phyloP scores from a whole-genome alignment of 2,888 invertebrate genomes.

The Calameuta idolon region DNA sequence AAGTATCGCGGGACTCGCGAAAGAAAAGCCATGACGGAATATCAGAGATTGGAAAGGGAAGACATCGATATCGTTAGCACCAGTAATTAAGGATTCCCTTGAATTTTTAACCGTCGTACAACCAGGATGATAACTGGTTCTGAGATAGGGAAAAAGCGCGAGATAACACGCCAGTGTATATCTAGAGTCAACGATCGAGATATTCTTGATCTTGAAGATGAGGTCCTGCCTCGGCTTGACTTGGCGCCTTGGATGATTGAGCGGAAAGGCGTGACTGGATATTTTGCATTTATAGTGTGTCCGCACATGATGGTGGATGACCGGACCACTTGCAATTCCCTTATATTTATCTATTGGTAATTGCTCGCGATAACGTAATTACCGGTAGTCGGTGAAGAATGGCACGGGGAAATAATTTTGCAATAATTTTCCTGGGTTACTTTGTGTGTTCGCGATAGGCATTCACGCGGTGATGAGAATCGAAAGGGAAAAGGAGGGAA shows the following conservation, averaged over 20 bases:
- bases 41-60: too few relatives aligned
- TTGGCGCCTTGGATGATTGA: conserved; percentile 17
- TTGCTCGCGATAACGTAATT: conserved; percentile 24
- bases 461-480: background rate
- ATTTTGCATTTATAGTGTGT: conserved; percentile 24
- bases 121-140: conserved; percentile 3
- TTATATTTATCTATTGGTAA: conserved; percentile 2
- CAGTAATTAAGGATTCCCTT: conserved; percentile 8
- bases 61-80: conserved; percentile 8
- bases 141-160: background rate
- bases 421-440: conserved; percentile 19
- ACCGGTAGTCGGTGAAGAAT: conserved; percentile 5
- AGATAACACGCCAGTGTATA: background rate
- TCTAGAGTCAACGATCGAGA: conserved; percentile 15
- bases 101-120: background rate
- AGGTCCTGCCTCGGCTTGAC: background rate
- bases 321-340: background rate
- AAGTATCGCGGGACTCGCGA: too few relatives aligned
- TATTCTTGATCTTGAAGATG: background rate
- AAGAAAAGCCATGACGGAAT: too few relatives aligned
- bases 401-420: conserved; percentile 27
- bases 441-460: background rate
- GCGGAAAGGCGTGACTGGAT: conserved; percentile 10
- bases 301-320: background rate
- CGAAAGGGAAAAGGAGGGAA: background rate